These are phyloP conservation scores for Cetonia aurata DNA, from an alignment of 2,888 invertebrate species.

Conservation along the genomic window DNA sequence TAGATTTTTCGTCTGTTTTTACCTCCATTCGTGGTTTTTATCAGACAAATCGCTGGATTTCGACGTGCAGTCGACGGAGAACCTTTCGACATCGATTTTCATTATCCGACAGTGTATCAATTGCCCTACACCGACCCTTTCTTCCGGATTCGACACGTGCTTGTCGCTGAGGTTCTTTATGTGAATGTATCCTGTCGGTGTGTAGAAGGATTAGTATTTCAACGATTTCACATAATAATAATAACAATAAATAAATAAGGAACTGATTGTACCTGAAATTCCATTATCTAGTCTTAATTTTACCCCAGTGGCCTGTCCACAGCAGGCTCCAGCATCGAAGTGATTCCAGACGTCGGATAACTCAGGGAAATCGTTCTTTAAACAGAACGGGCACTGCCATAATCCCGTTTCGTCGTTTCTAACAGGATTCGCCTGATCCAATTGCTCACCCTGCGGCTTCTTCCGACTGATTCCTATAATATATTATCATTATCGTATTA, in stretches of 20 bases:
- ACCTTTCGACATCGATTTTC: constrained; percentile 96
- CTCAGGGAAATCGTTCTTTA: constrained; percentile 96
- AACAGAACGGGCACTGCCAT: constrained; percentile 98
- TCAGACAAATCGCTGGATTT: constrained; percentile 93
- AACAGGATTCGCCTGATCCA: constrained; percentile 96
- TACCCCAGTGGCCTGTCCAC: constrained; percentile 95
- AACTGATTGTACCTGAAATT: constrained; percentile 74
- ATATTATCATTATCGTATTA: neutral
- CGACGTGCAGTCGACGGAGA: constrained; percentile 93
- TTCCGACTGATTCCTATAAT: constrained; percentile 82
- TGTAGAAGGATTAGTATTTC: neutral
- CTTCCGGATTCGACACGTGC: constrained; percentile 92
- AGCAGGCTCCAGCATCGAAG: constrained; percentile 96
- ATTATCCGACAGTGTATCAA: constrained; percentile 89
- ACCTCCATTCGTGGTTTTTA: constrained; percentile 91
- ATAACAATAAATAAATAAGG: no score
- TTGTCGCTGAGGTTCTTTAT: constrained; percentile 95
- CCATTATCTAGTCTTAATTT: constrained; percentile 89
- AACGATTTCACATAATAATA: no score
- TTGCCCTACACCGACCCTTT: constrained; percentile 87
- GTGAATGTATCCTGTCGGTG: constrained; percentile 83
- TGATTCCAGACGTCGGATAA: constrained; percentile 98
- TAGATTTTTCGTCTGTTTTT: constrained; percentile 47
- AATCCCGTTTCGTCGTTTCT: constrained; percentile 93
- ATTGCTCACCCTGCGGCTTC: constrained; percentile 92